Evolutionary conservation across 2,888 invertebrate genomes (phyloP).

Genomic region (Eumacrocentrus americanus): DNA sequence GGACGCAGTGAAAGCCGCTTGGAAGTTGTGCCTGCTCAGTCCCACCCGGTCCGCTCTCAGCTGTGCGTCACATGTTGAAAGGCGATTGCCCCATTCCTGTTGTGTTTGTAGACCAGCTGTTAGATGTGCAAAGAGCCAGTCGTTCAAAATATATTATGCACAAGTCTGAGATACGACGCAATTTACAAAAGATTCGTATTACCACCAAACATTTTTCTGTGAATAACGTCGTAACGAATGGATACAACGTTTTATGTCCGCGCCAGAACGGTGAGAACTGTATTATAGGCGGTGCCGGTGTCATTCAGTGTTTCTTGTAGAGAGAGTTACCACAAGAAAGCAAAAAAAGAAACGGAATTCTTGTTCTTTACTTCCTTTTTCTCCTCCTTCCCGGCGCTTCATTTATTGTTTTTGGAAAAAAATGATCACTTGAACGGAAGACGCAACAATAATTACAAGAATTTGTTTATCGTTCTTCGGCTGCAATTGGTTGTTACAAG

Average conservation of each 20-base stretch:
- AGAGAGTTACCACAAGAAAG: too few relatives aligned
- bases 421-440: too few relatives aligned
- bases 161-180: background rate
- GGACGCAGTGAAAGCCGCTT: conserved; percentile 58
- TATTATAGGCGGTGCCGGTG: background rate
- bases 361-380: too few relatives aligned
- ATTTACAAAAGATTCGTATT: conserved; percentile 5
- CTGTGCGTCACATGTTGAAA: conserved; percentile 56
- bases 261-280: background rate
- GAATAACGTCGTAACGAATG: conserved; percentile 5
- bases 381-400: too few relatives aligned
- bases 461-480: too few relatives aligned
- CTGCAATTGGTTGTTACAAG: background rate
- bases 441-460: too few relatives aligned
- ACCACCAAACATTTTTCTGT: background rate
- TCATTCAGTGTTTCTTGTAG: background rate
- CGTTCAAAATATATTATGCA: conserved; percentile 15
- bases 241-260: too few relatives aligned
- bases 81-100: conserved; percentile 7
- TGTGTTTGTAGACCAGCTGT: conserved; percentile 6
- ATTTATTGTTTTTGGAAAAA: too few relatives aligned
- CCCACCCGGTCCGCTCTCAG: conserved; percentile 56
- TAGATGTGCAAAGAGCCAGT: background rate
- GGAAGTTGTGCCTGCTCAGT: conserved; percentile 45
- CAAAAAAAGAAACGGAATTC: too few relatives aligned